These are phyloP conservation scores for Virgularia gustaviana DNA, from an alignment of 92 coral and sea anemone species.

Conservation along the genomic window DNA sequence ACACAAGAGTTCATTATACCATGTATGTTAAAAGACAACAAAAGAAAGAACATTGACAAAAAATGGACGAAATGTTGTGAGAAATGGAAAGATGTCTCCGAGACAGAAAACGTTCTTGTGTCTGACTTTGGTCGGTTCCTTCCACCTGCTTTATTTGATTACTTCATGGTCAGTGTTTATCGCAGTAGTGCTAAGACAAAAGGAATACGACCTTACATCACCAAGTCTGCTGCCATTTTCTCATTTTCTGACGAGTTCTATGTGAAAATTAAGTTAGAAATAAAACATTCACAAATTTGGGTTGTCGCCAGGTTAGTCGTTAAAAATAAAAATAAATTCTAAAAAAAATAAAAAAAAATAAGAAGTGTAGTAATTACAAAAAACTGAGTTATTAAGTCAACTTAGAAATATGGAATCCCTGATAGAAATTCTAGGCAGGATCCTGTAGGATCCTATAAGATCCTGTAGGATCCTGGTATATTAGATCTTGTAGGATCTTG, in stretches of 20 bases:
- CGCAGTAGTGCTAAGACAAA: constrained; percentile 43
- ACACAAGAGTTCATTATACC: constrained; percentile 54
- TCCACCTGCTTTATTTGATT: constrained; percentile 62
- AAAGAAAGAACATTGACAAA: constrained; percentile 46
- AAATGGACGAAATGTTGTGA: constrained; percentile 15
- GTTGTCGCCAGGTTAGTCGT: constrained; percentile 59
- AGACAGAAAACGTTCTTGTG: constrained; percentile 47
- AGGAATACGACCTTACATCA: constrained; percentile 56
- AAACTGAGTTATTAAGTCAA: not conserved
- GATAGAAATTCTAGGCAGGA: too few relatives aligned
- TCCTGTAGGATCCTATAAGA: too few relatives aligned
- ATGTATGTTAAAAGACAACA: constrained; percentile 45
- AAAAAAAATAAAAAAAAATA: not conserved
- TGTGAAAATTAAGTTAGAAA: constrained; percentile 33
- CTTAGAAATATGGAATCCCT: not conserved
- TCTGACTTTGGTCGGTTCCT: constrained; percentile 64
- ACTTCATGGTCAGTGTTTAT: constrained; percentile 54
- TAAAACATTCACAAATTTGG: constrained; percentile 54
- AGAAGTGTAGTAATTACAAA: not conserved
- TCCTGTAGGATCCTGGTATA: too few relatives aligned
- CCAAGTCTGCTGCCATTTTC: constrained; percentile 57
- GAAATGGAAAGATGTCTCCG: constrained; percentile 48
- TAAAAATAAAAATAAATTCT: not conserved
- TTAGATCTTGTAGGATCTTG: too few relatives aligned
- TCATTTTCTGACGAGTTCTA: constrained; percentile 60